These are phyloP conservation scores for Gambusia holbrooki DNA, from an alignment of 2,113 vertebrate species.

Conservation along the genomic window DNA sequence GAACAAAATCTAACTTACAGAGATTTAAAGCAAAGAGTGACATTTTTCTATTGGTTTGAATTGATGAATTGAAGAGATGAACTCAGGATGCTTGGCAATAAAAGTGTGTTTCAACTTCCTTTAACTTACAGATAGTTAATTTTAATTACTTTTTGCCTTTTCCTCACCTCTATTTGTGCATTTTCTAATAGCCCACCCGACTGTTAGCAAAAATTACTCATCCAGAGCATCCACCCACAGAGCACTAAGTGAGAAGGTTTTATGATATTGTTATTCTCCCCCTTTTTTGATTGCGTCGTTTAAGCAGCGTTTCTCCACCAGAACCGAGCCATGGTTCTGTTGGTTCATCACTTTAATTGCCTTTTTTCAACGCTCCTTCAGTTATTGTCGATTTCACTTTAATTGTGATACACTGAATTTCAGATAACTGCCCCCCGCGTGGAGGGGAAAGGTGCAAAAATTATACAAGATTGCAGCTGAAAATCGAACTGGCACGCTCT, in stretches of 20 bases:
- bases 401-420: constrained; percentile 57
- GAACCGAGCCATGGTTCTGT: constrained; percentile 17
- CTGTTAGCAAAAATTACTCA: constrained; percentile 46
- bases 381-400: constrained; percentile 44
- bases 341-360: constrained; percentile 28
- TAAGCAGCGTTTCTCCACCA: constrained; percentile 22
- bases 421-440: constrained; percentile 25
- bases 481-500: constrained; percentile 54
- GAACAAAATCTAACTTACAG: not conserved
- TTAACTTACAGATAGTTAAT: constrained; percentile 2
- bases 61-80: not conserved
- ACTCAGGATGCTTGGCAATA: not conserved
- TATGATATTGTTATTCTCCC: constrained; percentile 35
- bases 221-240: constrained; percentile 29
- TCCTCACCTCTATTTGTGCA: constrained; percentile 38
- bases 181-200: constrained; percentile 14
- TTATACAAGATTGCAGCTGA: constrained; percentile 47
- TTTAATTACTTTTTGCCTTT: constrained; percentile 7
- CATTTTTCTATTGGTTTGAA: not conserved
- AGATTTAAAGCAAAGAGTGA: not conserved
- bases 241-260: constrained; percentile 11
- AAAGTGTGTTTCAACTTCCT: constrained; percentile 21
- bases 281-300: constrained; percentile 17
- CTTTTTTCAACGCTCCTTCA: constrained; percentile 28
- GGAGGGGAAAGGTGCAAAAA: constrained; percentile 38